Conservation (phyloP, 2,113 vertebrate species). For the Plestiodon gilberti region DNA sequence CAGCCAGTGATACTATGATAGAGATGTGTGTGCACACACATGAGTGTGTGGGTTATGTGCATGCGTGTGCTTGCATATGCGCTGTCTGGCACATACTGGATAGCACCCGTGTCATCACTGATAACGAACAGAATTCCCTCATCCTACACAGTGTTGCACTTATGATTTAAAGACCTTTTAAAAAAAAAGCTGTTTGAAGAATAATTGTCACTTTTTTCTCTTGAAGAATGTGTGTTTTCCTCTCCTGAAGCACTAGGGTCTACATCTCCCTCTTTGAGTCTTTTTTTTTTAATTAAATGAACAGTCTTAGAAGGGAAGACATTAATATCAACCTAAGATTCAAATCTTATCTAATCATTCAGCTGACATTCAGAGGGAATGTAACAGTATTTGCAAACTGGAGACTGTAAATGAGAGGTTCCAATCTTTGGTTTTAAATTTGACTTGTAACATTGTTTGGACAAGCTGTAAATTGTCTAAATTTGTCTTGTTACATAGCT, state of each 20-base stretch:
- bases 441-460: not conserved
- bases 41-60: too few relatives aligned
- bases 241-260: not conserved
- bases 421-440: not conserved
- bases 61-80: not conserved
- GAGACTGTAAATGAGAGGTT: not conserved
- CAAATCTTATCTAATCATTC: not conserved
- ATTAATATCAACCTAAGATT: not conserved
- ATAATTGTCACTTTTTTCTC: not conserved
- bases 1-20: not conserved
- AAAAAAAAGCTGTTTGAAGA: not conserved
- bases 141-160: not conserved
- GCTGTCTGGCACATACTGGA: not conserved
- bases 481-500: too few relatives aligned
- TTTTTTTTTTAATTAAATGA: not conserved
- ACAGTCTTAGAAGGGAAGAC: not conserved
- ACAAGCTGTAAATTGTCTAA: too few relatives aligned
- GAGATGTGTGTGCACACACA: too few relatives aligned
- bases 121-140: not conserved
- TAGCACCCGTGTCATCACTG: not conserved
- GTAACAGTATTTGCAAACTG: not conserved
- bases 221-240: not conserved
- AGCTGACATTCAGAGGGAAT: not conserved
- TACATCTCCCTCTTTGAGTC: not conserved
- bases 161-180: too few relatives aligned